These are phyloP conservation scores for Hypanus sabinus DNA, from an alignment of 2,113 vertebrate species.

Conservation along the genomic window DNA sequence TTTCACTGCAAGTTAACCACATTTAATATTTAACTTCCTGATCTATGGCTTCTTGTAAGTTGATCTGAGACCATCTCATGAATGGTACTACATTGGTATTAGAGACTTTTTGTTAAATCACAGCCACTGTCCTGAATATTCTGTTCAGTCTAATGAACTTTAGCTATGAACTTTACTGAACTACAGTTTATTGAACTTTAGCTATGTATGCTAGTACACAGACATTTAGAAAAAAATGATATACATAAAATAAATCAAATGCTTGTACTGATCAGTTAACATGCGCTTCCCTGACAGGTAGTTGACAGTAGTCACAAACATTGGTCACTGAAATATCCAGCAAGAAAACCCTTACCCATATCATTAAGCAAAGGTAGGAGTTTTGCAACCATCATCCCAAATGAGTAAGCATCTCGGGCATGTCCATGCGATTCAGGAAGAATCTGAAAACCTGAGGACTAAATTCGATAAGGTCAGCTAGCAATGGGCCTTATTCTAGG, in stretches of 20 bases:
- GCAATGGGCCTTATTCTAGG: neutral
- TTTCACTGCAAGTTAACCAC: neutral
- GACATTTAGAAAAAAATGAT: neutral
- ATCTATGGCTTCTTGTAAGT: neutral
- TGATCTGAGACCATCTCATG: neutral
- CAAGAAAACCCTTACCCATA: constrained; percentile 64
- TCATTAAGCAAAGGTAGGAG: constrained; percentile 65
- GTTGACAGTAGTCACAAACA: neutral
- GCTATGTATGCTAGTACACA: too few relatives aligned
- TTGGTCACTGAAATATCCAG: neutral
- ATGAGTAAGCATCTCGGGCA: constrained; percentile 79
- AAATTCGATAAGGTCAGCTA: constrained; percentile 24
- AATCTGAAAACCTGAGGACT: constrained; percentile 74
- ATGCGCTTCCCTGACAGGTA: neutral
- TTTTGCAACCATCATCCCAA: constrained; percentile 74
- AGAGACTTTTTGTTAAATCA: neutral
- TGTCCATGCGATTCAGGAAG: constrained; percentile 72
- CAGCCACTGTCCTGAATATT: neutral
- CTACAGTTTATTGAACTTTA: neutral
- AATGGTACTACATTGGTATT: neutral
- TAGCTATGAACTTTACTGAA: too few relatives aligned
- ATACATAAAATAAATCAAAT: neutral
- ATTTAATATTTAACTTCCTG: neutral
- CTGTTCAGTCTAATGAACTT: neutral
- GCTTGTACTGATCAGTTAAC: neutral